phyloP scores from a whole-genome alignment of 2,888 invertebrate species.

The Acrobasis suavella region DNA sequence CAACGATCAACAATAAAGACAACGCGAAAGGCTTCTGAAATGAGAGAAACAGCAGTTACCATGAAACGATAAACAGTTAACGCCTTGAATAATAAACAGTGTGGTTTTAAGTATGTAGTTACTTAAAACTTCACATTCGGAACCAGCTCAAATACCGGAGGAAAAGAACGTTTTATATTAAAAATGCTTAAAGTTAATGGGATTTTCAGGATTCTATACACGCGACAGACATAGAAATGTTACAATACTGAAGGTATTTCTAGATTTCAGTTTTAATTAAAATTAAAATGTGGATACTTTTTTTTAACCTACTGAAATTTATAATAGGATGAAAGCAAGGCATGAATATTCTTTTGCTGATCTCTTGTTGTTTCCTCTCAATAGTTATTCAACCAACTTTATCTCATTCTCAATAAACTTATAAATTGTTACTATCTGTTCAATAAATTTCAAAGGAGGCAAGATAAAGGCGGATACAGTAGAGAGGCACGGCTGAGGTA shows the following conservation, averaged over 20 bases:
- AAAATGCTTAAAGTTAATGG: neutral
- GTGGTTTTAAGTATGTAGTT: slow-evolving; percentile 8
- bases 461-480: slow-evolving; percentile 47
- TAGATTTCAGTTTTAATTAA: neutral
- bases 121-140: neutral
- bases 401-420: slow-evolving; percentile 50
- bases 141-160: neutral
- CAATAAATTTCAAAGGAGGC: slow-evolving; percentile 56
- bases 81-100: slow-evolving; percentile 16
- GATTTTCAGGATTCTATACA: neutral
- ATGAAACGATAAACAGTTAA: slow-evolving; percentile 14
- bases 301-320: neutral
- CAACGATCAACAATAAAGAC: slow-evolving; percentile 14
- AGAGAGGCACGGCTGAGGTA: slow-evolving; percentile 47
- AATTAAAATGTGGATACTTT: neutral
- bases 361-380: slow-evolving; percentile 44
- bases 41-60: slow-evolving; percentile 16
- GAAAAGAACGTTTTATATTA: slow-evolving; percentile 5
- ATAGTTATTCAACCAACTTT: slow-evolving; percentile 45
- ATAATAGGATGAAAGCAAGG: neutral
- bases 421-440: slow-evolving; percentile 54
- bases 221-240: no score
- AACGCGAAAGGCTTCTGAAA: slow-evolving; percentile 17
- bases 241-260: no score
- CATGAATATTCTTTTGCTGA: neutral